Evolutionary conservation across 2,113 vertebrate genomes (phyloP), one percentile per base, ranked within the genome.

Genomic region (Oxyura jamaicensis): DNA sequence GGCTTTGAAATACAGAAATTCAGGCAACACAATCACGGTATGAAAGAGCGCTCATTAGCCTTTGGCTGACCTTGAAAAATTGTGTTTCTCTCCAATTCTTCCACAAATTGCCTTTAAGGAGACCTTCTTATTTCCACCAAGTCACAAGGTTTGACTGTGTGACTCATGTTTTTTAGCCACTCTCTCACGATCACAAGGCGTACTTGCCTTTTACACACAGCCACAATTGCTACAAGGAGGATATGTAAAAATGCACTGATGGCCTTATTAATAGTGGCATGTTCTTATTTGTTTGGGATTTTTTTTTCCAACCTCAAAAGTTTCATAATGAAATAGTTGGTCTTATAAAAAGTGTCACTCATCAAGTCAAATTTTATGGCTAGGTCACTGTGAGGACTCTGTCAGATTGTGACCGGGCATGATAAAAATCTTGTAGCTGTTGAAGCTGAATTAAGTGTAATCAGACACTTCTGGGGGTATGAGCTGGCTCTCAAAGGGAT

Each of bases 21-120:
- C 95, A 93, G 93, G 92, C 96, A 93, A 96, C 78, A 93, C 95
- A 97, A 95, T 95, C 60, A 0, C 78, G 67, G 81, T 96, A 75
- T 97, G 95, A 96, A 97, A 95, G 86, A 92, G 78, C 25, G 41
- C 94, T 97, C 96, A 97, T 97, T 97, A 97, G 93, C 96, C 96
- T 94, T 91, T 97, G 96, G 94, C 94, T 97, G 96, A 97, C 96
- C 96, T 94, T 88, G 83, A 83, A 87, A 96, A 96, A 89, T 67
- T 90, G 96, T 4, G 0, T 94, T 95, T 96, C 92, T 95, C 78
- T 96, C 85, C 93, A 95, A 28, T 93, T 89, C 90, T 93, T 95
- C 93, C 83, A 92, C 96, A 96, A 96, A 96, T 93, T 97, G 92
- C 91, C 75, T 95, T 97, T 95, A 96, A 91, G 92, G 72, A 95